phyloP scores from a whole-genome alignment of 2,888 invertebrate species.

The Calephelis perditalis region DNA sequence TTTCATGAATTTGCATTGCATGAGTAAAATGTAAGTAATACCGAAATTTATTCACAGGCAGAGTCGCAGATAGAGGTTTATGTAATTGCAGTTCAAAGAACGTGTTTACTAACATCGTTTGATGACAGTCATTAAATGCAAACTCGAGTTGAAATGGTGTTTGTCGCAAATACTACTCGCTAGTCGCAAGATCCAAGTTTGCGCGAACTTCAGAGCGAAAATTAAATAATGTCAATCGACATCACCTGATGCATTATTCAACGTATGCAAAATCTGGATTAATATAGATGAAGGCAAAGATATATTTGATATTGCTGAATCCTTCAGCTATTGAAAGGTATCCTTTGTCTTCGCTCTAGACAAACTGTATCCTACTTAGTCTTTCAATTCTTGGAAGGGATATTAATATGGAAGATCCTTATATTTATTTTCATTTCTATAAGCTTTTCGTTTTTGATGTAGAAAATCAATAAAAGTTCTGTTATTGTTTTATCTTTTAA shows the following conservation, averaged over 20 bases:
- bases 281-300: conserved; percentile 63
- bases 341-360: conserved; percentile 40
- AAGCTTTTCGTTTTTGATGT: too few species aligned
- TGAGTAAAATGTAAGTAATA: too few species aligned
- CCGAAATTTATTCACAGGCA: too few species aligned
- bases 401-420: background rate
- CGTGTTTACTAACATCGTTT: conserved; percentile 13
- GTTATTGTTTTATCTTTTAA: too few species aligned
- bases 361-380: background rate
- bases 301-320: conserved; percentile 49
- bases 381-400: background rate
- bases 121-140: conserved; percentile 14
- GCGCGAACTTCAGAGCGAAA: conserved; percentile 41
- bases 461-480: too few species aligned
- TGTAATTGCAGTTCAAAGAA: conserved; percentile 9
- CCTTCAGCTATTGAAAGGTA: conserved; percentile 49
- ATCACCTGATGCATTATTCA: conserved; percentile 61
- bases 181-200: conserved; percentile 16
- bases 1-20: too few species aligned
- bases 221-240: conserved; percentile 64
- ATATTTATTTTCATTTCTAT: too few species aligned
- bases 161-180: conserved; percentile 4
- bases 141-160: conserved; percentile 17
- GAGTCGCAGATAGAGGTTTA: background rate
- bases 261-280: conserved; percentile 62